These are phyloP conservation scores for Mycogona germanica DNA, from an alignment of 2,888 invertebrate genomes.

Conservation along the genomic window DNA sequence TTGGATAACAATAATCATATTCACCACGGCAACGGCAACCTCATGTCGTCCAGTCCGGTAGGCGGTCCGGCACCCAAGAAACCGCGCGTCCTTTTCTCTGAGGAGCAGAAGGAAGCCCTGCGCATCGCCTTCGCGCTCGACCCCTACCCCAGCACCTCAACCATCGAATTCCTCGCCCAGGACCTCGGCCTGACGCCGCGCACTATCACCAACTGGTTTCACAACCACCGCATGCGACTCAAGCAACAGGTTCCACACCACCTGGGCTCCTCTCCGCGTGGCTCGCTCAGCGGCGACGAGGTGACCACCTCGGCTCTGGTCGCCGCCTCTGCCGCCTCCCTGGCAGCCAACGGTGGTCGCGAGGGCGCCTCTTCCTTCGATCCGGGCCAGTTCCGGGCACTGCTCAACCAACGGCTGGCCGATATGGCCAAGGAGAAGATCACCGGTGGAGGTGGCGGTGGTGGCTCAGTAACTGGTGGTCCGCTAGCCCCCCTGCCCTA, in stretches of 20 bases:
- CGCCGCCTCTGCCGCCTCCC: conserved; percentile 47
- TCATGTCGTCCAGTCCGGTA: conserved; percentile 16
- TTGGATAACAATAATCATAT: conserved; percentile 29
- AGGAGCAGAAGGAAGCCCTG: conserved; percentile 95
- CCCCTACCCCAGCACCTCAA: conserved; percentile 92
- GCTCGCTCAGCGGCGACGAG: conserved; percentile 27
- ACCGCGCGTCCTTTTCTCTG: conserved; percentile 91
- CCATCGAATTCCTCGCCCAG: conserved; percentile 86
- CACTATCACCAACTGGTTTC: conserved; percentile 99
- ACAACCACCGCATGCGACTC: conserved; percentile 96
- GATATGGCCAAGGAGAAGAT: conserved; percentile 64
- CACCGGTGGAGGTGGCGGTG: conserved; percentile 51
- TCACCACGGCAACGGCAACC: conserved; percentile 62
- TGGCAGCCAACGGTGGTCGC: conserved; percentile 21
- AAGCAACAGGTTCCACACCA: conserved; percentile 53
- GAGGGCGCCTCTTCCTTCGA: conserved; percentile 46
- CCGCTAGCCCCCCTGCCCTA: conserved; percentile 36
- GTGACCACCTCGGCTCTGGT: conserved; percentile 26
- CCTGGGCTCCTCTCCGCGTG: conserved; percentile 38
- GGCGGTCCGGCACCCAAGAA: conserved; percentile 60
- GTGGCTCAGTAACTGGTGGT: conserved; percentile 27
- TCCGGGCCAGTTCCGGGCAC: conserved; percentile 77
- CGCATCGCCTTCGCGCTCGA: conserved; percentile 88
- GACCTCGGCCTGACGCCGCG: conserved; percentile 84
- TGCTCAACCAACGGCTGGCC: conserved; percentile 75